These are phyloP conservation scores for Ooceraea biroi DNA, from an alignment of 1,140 invertebrate genomes.

Conservation along the genomic window DNA sequence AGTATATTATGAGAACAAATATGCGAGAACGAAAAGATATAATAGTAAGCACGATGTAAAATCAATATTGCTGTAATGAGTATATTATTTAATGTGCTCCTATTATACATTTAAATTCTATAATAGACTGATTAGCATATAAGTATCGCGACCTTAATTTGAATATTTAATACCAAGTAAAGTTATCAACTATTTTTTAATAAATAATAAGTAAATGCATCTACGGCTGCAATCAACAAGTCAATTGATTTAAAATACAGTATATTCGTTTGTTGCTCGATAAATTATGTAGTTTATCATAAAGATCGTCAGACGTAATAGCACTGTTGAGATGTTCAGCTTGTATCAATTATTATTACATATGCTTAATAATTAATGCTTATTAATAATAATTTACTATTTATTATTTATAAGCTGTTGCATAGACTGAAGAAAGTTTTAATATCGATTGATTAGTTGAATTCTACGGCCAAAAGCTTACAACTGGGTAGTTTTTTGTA, in stretches of 20 bases:
- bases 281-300: constrained; percentile 25
- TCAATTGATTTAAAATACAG: constrained; percentile 3
- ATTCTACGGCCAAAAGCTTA: constrained; percentile 14
- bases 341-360: not conserved
- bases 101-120: constrained; percentile 15
- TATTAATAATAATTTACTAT: not conserved
- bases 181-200: constrained; percentile 34
- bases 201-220: constrained; percentile 23
- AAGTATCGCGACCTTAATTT: not conserved
- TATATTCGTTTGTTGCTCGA: not conserved
- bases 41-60: not conserved
- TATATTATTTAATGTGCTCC: not conserved
- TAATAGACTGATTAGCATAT: constrained; percentile 21
- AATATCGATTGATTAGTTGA: not conserved
- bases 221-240: constrained; percentile 24
- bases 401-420: not conserved
- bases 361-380: not conserved
- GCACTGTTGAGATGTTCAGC: constrained; percentile 17
- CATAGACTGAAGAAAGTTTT: not conserved
- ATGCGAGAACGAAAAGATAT: not conserved
- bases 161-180: not conserved
- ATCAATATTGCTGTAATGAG: constrained; percentile 6
- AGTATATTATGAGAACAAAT: not conserved
- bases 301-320: not conserved
- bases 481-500: not conserved